Conservation (phyloP, 2,797 vertebrate species). For the Poeciliopsis paucimaculata region DNA sequence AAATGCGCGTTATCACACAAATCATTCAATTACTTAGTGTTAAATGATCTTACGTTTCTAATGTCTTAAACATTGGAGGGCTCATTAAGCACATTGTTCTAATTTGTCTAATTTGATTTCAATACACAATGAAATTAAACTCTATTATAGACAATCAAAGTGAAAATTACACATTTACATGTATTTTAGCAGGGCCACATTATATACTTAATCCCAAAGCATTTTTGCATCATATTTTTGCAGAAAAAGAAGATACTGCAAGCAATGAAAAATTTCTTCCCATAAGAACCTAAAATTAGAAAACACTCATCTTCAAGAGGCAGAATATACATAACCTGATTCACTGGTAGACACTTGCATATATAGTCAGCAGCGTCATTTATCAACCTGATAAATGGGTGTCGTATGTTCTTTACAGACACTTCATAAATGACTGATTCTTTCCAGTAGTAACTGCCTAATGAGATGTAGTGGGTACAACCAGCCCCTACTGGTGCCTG, state of each 20-base stretch:
- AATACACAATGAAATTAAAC: constrained; percentile 43
- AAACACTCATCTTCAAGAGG: constrained; percentile 16
- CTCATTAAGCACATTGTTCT: constrained; percentile 47
- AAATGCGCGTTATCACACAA: constrained; percentile 8
- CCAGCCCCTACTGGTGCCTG: constrained; percentile 50
- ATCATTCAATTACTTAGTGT: constrained; percentile 9
- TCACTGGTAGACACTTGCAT: neutral
- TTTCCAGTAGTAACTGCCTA: constrained; percentile 31
- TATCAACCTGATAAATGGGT: constrained; percentile 63
- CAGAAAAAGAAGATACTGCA: neutral
- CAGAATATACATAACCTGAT: constrained; percentile 31
- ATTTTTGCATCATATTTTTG: neutral
- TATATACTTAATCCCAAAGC: constrained; percentile 14
- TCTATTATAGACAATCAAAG: constrained; percentile 35
- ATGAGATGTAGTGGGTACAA: constrained; percentile 44
- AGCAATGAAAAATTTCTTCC: neutral
- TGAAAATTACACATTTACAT: constrained; percentile 29
- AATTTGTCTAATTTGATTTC: constrained; percentile 50
- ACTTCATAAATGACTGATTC: constrained; percentile 40
- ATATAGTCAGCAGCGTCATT: constrained; percentile 32
- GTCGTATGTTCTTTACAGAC: constrained; percentile 53
- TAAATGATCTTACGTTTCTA: constrained; percentile 39
- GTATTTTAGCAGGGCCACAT: constrained; percentile 25
- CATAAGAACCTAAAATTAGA: neutral
- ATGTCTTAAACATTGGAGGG: constrained; percentile 49